Evolutionary conservation across 2,888 invertebrate species (phyloP), one percentile per base, ranked within the genome.

Genomic region (Oxycera nigricornis): DNA sequence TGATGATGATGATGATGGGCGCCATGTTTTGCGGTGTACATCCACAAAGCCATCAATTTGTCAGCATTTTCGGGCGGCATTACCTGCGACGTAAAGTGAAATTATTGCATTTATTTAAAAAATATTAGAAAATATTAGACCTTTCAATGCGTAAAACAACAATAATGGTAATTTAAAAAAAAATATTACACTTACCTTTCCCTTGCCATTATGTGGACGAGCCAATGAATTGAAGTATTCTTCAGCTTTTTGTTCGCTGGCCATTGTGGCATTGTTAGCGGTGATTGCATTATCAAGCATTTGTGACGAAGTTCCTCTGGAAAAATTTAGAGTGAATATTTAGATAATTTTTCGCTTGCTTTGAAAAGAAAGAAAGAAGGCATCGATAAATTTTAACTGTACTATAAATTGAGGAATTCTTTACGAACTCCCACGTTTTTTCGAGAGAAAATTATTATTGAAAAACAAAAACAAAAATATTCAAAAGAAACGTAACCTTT

Each of bases 31-130:
- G 67, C 52, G 41, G 55, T 59, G 82, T 80, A 77, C 82, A 83
- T 82, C 83, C 83, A 83, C 80, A 83, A 80, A 2, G 83, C 81
- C 3, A 81, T 81, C 50, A 84, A 73, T 76, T 84, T 84, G 61
- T 83, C 82, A 14, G 78, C 80, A 67, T 80, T 81, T 30, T 79
- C 79, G 75, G 62, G 75, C 28, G 20, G 76, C 67, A 74, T 76
- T 72, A 59, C 78, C 77, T 61, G 77, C 76, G 6, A n/a, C n/a
- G n/a, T n/a, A n/a, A n/a, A n/a, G n/a, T n/a, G n/a, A n/a, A n/a
- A n/a, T n/a, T n/a, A n/a, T 76, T 77, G 76, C 31, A 76, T 73
- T 26, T 73, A 30, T 73, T 76, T 22, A 72, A 76, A 70, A 2
- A 61, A 62, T 11, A 14, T n/a, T 20, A 31, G 35, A 17, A 24